Conservation (phyloP, 2,113 vertebrate genomes). For the Murina feae region DNA sequence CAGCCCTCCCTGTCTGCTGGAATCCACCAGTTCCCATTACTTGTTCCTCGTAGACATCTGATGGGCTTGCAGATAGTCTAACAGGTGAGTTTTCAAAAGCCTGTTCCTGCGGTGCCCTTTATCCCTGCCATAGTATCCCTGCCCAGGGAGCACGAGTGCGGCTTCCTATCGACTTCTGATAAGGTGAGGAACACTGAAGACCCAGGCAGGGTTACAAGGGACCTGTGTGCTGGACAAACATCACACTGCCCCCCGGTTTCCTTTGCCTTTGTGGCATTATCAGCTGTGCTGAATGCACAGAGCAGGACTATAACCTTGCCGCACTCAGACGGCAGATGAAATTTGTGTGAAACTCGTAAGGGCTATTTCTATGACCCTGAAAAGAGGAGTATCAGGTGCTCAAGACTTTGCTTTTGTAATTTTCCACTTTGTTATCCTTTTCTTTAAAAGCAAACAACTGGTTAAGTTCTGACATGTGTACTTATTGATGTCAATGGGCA, state of each 20-base stretch:
- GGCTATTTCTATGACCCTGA: not conserved
- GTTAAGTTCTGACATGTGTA: not conserved
- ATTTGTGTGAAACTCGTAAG: not conserved
- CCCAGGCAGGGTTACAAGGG: not conserved
- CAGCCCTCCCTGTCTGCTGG: not conserved
- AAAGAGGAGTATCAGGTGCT: not conserved
- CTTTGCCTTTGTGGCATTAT: not conserved
- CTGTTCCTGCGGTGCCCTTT: not conserved
- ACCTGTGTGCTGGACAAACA: not conserved
- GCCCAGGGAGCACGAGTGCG: not conserved
- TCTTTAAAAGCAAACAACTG: not conserved
- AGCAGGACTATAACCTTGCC: conserved; percentile 21
- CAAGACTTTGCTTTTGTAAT: not conserved
- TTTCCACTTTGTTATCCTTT: not conserved
- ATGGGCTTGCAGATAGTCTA: conserved; percentile 50
- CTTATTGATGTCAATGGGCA: not conserved
- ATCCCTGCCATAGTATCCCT: not conserved
- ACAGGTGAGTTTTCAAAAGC: conserved; percentile 40
- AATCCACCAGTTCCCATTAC: conserved; percentile 57
- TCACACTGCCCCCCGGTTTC: fast-evolving
- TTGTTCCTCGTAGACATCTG: conserved; percentile 19
- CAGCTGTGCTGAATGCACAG: not conserved
- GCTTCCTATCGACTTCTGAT: not conserved
- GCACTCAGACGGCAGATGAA: not conserved
- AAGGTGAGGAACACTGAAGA: not conserved